phyloP scores from a whole-genome alignment of 2,797 vertebrate genomes.

The Manis javanica region DNA sequence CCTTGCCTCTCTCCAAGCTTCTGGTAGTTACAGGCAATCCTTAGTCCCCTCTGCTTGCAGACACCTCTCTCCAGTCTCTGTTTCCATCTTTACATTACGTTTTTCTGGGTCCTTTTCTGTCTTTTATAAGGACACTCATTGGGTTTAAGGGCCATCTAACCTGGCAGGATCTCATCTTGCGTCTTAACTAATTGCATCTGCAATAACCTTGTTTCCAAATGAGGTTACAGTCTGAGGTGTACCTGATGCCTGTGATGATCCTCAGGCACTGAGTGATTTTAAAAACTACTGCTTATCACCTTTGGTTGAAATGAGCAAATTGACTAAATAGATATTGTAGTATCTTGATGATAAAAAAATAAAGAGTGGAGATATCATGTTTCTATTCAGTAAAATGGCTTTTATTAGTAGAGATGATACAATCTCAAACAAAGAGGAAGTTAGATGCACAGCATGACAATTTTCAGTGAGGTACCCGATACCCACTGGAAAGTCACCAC shows the following conservation, averaged over 20 bases:
- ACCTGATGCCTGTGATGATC: background rate
- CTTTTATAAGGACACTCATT: background rate
- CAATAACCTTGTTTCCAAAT: background rate
- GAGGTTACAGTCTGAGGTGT: background rate
- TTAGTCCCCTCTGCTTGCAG: background rate
- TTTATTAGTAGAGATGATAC: constrained; percentile 13
- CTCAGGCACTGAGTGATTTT: background rate
- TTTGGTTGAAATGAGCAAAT: constrained; percentile 21
- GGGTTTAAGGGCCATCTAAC: background rate
- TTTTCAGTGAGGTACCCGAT: background rate
- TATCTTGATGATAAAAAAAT: background rate
- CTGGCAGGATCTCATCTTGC: background rate
- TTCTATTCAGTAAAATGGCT: background rate
- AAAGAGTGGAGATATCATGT: background rate
- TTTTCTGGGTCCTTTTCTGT: background rate
- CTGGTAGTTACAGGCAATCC: background rate
- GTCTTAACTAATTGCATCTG: constrained; percentile 9
- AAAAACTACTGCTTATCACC: background rate
- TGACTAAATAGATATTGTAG: background rate
- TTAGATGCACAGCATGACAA: background rate
- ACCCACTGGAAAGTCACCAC: constrained; percentile 16
- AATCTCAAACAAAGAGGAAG: background rate
- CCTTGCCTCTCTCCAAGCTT: background rate
- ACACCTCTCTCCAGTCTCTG: background rate
- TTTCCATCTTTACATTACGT: background rate